These are phyloP conservation scores for Cinclus cinclus DNA, from an alignment of 2,113 vertebrate species.

Conservation along the genomic window DNA sequence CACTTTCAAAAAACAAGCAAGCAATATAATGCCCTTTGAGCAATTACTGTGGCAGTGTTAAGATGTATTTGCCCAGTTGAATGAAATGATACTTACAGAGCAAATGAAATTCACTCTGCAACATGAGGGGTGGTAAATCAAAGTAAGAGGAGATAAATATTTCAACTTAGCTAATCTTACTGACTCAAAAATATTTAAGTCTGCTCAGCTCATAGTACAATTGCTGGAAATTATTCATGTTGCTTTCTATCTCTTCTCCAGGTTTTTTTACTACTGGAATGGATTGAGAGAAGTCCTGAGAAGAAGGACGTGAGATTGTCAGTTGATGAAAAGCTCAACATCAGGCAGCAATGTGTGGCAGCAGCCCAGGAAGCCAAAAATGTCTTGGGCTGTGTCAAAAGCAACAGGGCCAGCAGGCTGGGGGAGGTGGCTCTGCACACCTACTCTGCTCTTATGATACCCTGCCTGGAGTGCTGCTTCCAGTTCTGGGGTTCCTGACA, in stretches of 20 bases:
- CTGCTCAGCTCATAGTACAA: background rate
- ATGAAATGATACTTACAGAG: background rate
- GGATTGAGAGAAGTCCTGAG: background rate
- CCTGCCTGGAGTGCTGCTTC: background rate
- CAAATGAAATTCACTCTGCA: background rate
- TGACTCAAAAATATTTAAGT: background rate
- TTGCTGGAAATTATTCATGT: conserved; percentile 41
- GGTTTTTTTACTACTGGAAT: background rate
- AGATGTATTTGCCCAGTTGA: background rate
- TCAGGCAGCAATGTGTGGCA: background rate
- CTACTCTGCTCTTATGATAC: background rate
- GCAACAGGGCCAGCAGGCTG: rapidly evolving
- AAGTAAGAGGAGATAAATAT: background rate
- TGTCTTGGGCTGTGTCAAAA: background rate
- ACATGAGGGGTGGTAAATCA: background rate
- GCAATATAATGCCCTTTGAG: background rate
- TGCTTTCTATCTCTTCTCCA: background rate
- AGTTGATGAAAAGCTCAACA: background rate
- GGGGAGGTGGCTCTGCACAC: background rate
- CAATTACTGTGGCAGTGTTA: background rate
- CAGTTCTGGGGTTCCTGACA: background rate
- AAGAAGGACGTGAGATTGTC: background rate
- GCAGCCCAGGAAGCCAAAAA: background rate
- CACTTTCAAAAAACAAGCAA: background rate
- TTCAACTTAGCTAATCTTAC: background rate